Evolutionary conservation across 2,113 vertebrate genomes (phyloP).

Genomic region (Thymallus thymallus): DNA sequence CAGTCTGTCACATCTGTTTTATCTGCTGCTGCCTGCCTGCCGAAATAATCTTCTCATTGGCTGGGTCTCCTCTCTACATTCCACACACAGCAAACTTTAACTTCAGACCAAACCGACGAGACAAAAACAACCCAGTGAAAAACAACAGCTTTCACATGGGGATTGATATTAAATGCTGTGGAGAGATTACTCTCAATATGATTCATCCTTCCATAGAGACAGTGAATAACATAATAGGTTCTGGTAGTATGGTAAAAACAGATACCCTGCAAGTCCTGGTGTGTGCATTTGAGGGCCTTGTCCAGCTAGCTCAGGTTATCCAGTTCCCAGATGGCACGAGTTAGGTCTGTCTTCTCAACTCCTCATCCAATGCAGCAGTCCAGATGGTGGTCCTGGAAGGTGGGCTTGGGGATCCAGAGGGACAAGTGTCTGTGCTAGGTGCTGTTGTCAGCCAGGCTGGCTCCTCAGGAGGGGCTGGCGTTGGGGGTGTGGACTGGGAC

Average conservation of each 20-base stretch:
- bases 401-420: slow-evolving; percentile 22
- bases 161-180: neutral
- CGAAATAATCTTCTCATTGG: slow-evolving; percentile 10
- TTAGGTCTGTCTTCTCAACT: slow-evolving; percentile 21
- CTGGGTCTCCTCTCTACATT: slow-evolving; percentile 32
- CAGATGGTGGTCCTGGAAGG: slow-evolving; percentile 31
- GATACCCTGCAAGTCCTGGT: neutral
- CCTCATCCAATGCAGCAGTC: slow-evolving; percentile 50
- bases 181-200: neutral
- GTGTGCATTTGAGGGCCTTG: neutral
- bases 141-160: slow-evolving; percentile 9
- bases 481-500: slow-evolving; percentile 7
- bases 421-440: slow-evolving; percentile 43
- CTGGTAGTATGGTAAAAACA: slow-evolving; percentile 20
- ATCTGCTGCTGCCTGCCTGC: slow-evolving; percentile 20
- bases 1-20: slow-evolving; percentile 20
- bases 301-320: slow-evolving; percentile 57
- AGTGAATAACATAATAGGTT: slow-evolving; percentile 16
- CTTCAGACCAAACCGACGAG: slow-evolving; percentile 28
- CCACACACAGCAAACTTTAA: slow-evolving; percentile 30
- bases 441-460: slow-evolving; percentile 33
- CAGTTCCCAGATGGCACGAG: slow-evolving; percentile 48
- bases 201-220: slow-evolving; percentile 1
- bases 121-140: slow-evolving; percentile 2
- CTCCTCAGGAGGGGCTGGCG: slow-evolving; percentile 41